Conservation (phyloP, 2,888 invertebrate species). For the Nomada fucata region DNA sequence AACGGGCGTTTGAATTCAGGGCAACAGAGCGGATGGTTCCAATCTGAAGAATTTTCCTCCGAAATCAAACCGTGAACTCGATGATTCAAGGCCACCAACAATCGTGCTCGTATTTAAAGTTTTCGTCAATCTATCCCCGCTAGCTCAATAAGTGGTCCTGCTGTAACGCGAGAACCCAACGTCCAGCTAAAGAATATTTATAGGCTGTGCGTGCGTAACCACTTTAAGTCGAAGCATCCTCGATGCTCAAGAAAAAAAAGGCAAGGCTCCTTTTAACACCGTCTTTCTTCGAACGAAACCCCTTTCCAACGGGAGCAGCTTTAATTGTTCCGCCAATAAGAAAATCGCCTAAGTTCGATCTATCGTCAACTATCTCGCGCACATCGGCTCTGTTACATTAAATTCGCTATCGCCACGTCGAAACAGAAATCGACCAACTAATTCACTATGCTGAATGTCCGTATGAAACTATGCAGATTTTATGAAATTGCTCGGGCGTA, state of each 20-base stretch:
- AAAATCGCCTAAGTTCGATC: constrained; percentile 4
- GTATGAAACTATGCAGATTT: not conserved
- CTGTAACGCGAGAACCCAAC: constrained; percentile 68
- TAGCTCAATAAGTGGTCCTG: constrained; percentile 50
- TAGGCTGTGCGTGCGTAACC: constrained; percentile 63
- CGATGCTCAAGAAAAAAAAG: constrained; percentile 51
- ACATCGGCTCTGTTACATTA: too few species aligned
- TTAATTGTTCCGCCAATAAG: constrained; percentile 2
- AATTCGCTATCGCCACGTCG: too few species aligned
- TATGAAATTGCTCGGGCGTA: not conserved
- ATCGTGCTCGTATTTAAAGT: constrained; percentile 27
- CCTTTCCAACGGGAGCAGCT: constrained; percentile 8
- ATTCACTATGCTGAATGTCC: not conserved
- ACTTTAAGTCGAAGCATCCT: constrained; percentile 63
- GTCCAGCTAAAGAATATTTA: constrained; percentile 69
- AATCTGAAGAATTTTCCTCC: not conserved
- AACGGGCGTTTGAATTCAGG: too few species aligned
- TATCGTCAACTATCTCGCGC: not conserved
- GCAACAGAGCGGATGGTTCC: too few species aligned
- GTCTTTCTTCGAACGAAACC: constrained; percentile 15
- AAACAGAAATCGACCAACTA: not conserved
- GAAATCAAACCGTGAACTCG: not conserved
- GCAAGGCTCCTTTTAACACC: constrained; percentile 33
- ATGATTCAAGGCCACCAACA: not conserved
- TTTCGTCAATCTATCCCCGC: constrained; percentile 34